Evolutionary conservation across 2,888 invertebrate species (phyloP).

Genomic region (Cephus pulcher): DNA sequence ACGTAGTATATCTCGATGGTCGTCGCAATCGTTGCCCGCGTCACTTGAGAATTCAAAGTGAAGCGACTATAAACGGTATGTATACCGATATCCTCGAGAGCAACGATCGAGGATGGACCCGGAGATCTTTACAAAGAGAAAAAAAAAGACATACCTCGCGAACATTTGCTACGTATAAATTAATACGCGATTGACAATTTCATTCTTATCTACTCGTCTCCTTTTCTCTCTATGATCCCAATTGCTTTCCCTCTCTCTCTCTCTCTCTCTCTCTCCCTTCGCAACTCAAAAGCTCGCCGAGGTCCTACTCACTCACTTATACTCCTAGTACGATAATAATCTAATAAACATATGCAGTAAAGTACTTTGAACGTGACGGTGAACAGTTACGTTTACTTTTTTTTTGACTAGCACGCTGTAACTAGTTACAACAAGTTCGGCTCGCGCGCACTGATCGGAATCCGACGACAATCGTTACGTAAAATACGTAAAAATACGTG

Average conservation of each 20-base stretch:
- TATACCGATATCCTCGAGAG: too few species aligned
- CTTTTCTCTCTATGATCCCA: constrained; percentile 9
- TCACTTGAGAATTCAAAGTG: too few species aligned
- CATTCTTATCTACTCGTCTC: constrained; percentile 15
- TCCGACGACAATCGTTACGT: not conserved
- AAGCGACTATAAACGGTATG: too few species aligned
- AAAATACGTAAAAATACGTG: not conserved
- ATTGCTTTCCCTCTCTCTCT: constrained; percentile 2
- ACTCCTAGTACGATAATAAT: not conserved
- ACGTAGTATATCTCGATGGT: not conserved
- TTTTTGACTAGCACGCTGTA: not conserved
- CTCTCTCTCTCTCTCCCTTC: constrained; percentile 10
- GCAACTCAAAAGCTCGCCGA: not conserved
- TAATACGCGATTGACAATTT: not conserved
- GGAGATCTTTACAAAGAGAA: too few species aligned
- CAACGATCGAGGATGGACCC: too few species aligned
- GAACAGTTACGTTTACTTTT: not conserved
- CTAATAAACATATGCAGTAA: not conserved
- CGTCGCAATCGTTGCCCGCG: too few species aligned
- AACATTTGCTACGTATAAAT: not conserved
- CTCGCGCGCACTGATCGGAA: not conserved
- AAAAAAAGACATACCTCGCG: not conserved
- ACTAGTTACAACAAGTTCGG: not conserved
- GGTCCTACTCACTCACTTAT: not conserved
- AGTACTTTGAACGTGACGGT: not conserved